Conservation (phyloP, 2,888 invertebrate genomes). For the Pharmacophagus antenor region DNA sequence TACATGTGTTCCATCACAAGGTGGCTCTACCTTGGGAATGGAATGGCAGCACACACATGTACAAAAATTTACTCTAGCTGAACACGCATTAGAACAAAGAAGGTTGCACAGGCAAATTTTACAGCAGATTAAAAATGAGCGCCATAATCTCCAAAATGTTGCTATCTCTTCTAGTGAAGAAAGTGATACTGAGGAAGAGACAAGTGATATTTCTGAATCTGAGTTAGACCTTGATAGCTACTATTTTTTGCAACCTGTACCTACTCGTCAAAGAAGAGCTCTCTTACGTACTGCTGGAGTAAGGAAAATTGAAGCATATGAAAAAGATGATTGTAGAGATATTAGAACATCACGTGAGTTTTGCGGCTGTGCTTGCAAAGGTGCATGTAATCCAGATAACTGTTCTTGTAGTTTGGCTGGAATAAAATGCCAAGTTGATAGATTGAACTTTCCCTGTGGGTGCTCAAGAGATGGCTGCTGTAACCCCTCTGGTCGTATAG, state of each 20-base stretch:
- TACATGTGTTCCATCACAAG: slow-evolving; percentile 94
- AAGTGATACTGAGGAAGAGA: slow-evolving; percentile 91
- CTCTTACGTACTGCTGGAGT: slow-evolving; percentile 95
- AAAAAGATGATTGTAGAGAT: slow-evolving; percentile 96
- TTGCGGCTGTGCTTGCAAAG: slow-evolving; percentile 96
- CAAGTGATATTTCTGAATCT: slow-evolving; percentile 89
- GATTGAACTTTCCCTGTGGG: slow-evolving; percentile 97
- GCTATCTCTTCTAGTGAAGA: slow-evolving; percentile 89
- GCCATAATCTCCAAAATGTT: slow-evolving; percentile 78
- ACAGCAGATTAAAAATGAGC: slow-evolving; percentile 86
- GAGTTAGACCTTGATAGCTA: slow-evolving; percentile 94
- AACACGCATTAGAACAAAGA: slow-evolving; percentile 94
- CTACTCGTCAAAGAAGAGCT: slow-evolving; percentile 93
- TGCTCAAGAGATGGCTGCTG: slow-evolving; percentile 96
- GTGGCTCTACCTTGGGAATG: slow-evolving; percentile 97
- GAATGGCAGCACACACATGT: slow-evolving; percentile 85
- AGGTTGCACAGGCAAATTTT: slow-evolving; percentile 91
- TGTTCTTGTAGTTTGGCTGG: slow-evolving; percentile 97
- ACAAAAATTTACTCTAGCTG: slow-evolving; percentile 90
- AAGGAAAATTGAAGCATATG: slow-evolving; percentile 93
- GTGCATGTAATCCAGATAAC: slow-evolving; percentile 96
- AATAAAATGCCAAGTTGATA: slow-evolving; percentile 98
- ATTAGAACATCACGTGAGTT: slow-evolving; percentile 95
- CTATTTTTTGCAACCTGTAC: slow-evolving; percentile 95
- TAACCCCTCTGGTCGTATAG: slow-evolving; percentile 95